phyloP scores from a whole-genome alignment of 2,888 invertebrate species.

The Lasioglossum pauxillum region DNA sequence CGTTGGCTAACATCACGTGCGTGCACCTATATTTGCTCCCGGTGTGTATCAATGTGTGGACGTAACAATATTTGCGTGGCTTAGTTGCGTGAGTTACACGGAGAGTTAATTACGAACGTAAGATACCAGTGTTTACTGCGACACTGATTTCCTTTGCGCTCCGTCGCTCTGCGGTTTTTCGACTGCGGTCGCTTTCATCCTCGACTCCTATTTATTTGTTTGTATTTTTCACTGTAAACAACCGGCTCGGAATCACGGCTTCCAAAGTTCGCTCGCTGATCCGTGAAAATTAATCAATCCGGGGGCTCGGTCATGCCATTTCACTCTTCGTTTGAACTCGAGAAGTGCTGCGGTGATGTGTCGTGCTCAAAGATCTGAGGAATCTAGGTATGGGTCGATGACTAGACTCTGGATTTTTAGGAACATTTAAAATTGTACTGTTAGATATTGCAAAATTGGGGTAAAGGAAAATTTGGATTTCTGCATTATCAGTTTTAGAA shows the following conservation, averaged over 20 bases:
- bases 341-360: neutral
- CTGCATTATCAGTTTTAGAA: neutral
- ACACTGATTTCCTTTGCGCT: conserved; percentile 21
- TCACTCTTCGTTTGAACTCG: neutral
- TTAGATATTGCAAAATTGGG: neutral
- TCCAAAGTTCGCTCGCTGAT: neutral
- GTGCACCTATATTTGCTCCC: conserved; percentile 10
- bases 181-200: neutral
- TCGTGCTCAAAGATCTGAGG: neutral
- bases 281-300: neutral
- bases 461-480: neutral
- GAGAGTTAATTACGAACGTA: conserved; percentile 22
- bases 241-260: neutral
- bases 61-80: conserved; percentile 35
- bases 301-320: neutral
- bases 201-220: neutral
- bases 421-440: neutral
- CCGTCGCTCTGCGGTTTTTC: conserved; percentile 6
- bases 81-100: conserved; percentile 14
- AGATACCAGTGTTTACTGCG: conserved; percentile 25
- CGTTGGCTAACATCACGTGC: conserved; percentile 21
- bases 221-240: neutral
- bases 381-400: neutral
- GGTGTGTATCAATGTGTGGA: conserved; percentile 12
- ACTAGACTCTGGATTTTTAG: neutral